Percentiles rank a stretch among this genome's conserved stretches.
These are phyloP conservation scores for Sebastes nivosus DNA, from an alignment of 2,797 vertebrate species.

Conservation along the genomic window DNA sequence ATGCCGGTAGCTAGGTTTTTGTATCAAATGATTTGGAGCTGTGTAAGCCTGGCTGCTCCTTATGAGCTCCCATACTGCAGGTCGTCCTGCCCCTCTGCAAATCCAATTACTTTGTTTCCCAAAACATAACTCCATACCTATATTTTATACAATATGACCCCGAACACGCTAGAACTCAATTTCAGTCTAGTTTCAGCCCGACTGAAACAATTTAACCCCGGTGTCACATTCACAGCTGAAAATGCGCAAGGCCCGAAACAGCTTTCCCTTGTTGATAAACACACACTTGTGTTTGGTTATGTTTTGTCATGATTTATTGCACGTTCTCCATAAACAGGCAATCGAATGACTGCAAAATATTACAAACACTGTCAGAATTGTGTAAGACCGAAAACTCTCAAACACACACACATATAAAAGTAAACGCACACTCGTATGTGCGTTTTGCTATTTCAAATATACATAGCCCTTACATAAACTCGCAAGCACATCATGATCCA, in stretches of 20 bases:
- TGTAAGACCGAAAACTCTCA: conserved; percentile 48
- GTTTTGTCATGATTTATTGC: conserved; percentile 76
- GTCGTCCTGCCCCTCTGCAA: not conserved
- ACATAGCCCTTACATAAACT: not conserved
- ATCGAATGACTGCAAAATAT: conserved; percentile 72
- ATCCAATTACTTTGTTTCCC: conserved; percentile 8
- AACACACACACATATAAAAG: conserved; percentile 14
- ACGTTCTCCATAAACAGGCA: conserved; percentile 71
- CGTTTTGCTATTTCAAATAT: not conserved
- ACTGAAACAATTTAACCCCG: conserved; percentile 45
- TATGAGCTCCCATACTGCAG: not conserved
- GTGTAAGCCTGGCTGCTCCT: not conserved
- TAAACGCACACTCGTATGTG: conserved; percentile 1
- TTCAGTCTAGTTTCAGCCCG: conserved; percentile 6
- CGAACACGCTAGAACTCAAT: conserved; percentile 9
- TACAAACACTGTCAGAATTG: conserved; percentile 75
- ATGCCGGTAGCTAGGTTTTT: not conserved
- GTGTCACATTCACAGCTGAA: conserved; percentile 50
- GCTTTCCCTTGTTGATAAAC: conserved; percentile 76
- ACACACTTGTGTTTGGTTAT: conserved; percentile 75
- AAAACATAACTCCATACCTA: not conserved
- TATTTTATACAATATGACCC: not conserved
- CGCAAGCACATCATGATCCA: conserved; percentile 11
- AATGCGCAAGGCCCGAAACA: conserved; percentile 57
- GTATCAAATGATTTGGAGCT: not conserved